Base-by-base conservation (phyloP, 2,113 vertebrate genomes). In the Burhinus bistriatus region DNA sequence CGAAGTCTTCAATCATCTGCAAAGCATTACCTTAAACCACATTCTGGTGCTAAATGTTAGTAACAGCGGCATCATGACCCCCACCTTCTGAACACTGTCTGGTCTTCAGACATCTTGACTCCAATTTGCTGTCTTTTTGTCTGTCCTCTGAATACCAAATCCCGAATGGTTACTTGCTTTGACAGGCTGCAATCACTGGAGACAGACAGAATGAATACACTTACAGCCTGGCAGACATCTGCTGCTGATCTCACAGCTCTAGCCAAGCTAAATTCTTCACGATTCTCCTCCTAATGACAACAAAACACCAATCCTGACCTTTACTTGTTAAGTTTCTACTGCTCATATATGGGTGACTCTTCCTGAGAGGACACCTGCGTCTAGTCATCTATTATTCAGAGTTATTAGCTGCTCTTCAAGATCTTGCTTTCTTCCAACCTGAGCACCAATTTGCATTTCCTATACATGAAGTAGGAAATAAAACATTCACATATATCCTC, bases 1-100 rank as follows among this genome's bases (percentile, higher is more conserved):
- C 26, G n/a, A 80, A 85, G 42, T 85, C 85, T 87, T 93, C 85
- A n/a, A 32, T 14, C n/a, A 78, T 42, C 86, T 82, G 85, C 75
- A 96, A 75, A 90, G 89, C 72, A 78, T 44, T 16, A 83, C 70
- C 85, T 94, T 66, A 75, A 76, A 78, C 52, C 82, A 78, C n/a
- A 27, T 10, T 54, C 65, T 45, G 59, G 34, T 69, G 71, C 68
- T 77, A 8, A 79, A 86, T 5, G 55, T 12, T 29, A 57, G 7
- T 5, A 78, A 30, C 40, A 73, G 51, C 72, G 73, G 38, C 69
- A 81, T 12, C 34, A 8, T 2, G 34, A 61, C 20, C 15, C 45
- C 25, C 36, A 20, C 11, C 58, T 76, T 38, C 32, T 65, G 54
- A 55, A 64, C 2, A 19, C 4, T 32, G 25, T 27, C 76, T 9